Conservation (phyloP, 2,797 vertebrate species). For the Sternotherus odoratus region DNA sequence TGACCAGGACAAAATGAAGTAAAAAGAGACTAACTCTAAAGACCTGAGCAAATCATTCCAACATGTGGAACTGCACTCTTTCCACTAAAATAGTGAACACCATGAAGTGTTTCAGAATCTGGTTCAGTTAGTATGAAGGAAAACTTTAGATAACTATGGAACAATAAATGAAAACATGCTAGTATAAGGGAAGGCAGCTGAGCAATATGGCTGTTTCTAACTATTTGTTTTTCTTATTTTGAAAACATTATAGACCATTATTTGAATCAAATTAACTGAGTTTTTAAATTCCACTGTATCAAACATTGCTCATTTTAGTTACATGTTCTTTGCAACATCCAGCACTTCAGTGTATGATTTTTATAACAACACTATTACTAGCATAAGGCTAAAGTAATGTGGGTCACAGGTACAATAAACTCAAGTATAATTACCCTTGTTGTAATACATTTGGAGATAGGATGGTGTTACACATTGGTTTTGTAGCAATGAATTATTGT, state of each 20-base stretch:
- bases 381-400: neutral
- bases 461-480: neutral
- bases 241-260: neutral
- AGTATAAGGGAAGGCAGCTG: neutral
- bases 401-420: neutral
- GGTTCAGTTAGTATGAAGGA: neutral
- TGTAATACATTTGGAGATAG: neutral
- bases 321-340: neutral
- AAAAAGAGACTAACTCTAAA: neutral
- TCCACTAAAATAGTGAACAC: neutral
- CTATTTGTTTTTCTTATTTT: neutral
- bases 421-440: neutral
- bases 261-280: neutral
- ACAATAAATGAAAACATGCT: neutral
- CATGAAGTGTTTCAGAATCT: neutral
- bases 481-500: neutral
- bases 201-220: accelerated
- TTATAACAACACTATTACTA: neutral
- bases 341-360: neutral
- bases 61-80: neutral
- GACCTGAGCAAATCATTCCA: neutral
- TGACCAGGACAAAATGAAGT: neutral
- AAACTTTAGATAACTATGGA: neutral
- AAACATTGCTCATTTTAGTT: neutral
- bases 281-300: neutral